Conservation (phyloP, 2,888 invertebrate species). For the Scaptomyza flava region DNA sequence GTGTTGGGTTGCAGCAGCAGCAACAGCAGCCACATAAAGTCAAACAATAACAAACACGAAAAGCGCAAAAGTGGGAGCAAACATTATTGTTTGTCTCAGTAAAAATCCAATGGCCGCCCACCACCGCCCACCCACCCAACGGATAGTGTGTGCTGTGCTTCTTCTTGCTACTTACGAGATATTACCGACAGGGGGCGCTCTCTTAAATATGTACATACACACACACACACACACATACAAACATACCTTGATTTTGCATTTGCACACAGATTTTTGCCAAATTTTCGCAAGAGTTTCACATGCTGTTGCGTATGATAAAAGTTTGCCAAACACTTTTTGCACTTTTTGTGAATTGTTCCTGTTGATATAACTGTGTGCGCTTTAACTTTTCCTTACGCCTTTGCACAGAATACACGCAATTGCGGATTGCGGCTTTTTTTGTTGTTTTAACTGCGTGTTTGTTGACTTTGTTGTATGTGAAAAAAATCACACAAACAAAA, state of each 20-base stretch:
- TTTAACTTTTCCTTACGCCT: conserved; percentile 33
- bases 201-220: background rate
- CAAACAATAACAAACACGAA: conserved; percentile 36
- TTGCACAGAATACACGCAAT: conserved; percentile 26
- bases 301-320: conserved; percentile 66
- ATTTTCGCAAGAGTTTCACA: conserved; percentile 71
- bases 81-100: conserved; percentile 24
- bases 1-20: conserved; percentile 2
- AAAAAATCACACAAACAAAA: conserved; percentile 5
- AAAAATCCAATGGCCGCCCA: conserved; percentile 25
- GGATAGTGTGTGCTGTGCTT: conserved; percentile 9
- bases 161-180: conserved; percentile 4
- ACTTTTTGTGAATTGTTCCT: conserved; percentile 75
- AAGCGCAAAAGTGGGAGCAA: conserved; percentile 30
- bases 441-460: conserved; percentile 31
- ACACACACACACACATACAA: too few relatives aligned
- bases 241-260: conserved; percentile 69
- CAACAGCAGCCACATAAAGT: conserved; percentile 4
- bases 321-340: conserved; percentile 68
- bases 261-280: conserved; percentile 69
- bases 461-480: conserved; percentile 1
- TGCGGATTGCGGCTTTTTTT: background rate
- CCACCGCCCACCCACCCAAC: conserved; percentile 17
- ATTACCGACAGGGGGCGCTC: conserved; percentile 13
- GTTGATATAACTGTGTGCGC: conserved; percentile 34